A percentile compares a stretch with the other conserved stretches of the same genome.
Conservation (phyloP, 2,797 vertebrate species). For the Acanthornis magna region DNA sequence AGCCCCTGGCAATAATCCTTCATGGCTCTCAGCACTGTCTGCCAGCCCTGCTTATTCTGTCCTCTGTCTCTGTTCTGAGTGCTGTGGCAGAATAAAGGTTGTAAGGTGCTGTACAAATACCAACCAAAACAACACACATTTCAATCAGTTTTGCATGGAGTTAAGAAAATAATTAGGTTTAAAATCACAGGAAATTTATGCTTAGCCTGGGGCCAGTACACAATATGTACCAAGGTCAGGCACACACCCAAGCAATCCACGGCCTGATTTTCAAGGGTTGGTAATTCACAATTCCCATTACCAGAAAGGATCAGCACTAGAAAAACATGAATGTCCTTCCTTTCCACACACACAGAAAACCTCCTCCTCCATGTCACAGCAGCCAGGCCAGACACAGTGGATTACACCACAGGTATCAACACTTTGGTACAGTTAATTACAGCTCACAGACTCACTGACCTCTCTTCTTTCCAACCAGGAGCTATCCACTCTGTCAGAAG, state of each 20-base stretch:
- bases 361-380: not conserved
- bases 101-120: not conserved
- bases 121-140: not conserved
- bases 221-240: accelerated
- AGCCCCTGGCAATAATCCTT: not conserved
- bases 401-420: not conserved
- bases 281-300: not conserved
- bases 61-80: not conserved
- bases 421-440: not conserved
- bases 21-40: not conserved
- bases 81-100: not conserved
- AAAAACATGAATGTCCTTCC: not conserved
- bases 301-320: not conserved
- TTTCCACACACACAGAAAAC: not conserved
- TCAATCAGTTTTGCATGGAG: not conserved
- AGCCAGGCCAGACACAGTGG: not conserved
- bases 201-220: not conserved
- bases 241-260: not conserved
- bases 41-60: not conserved
- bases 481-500: conserved; percentile 77
- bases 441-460: not conserved
- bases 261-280: not conserved
- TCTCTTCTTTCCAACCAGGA: conserved; percentile 76
- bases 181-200: not conserved
- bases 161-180: not conserved